These are phyloP conservation scores for Lagopus leucura DNA, from an alignment of 2,113 vertebrate genomes.

Conservation along the genomic window DNA sequence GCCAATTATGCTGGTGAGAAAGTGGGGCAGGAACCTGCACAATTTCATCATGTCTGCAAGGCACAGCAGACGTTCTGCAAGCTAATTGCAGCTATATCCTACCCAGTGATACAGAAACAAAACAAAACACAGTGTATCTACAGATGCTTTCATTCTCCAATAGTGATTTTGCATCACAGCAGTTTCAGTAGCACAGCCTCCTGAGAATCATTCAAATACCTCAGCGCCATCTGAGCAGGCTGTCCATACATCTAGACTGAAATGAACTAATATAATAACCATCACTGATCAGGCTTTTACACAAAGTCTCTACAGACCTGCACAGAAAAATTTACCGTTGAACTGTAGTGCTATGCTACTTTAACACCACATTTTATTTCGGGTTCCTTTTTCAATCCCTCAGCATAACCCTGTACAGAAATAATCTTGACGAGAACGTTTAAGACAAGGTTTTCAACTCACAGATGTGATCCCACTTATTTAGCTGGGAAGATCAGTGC, in stretches of 20 bases:
- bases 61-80: background rate
- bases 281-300: conserved; percentile 6
- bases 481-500: background rate
- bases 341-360: background rate
- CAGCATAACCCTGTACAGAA: background rate
- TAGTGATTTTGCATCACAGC: conserved; percentile 32
- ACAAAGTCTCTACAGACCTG: background rate
- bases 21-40: background rate
- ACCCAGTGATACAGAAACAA: background rate
- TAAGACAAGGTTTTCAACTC: background rate
- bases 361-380: background rate
- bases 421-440: background rate
- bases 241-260: conserved; percentile 21
- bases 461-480: background rate
- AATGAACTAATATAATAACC: background rate
- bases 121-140: background rate
- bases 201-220: background rate
- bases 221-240: background rate
- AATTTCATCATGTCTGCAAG: rapidly evolving
- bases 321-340: background rate
- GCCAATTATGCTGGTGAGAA: background rate
- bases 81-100: background rate
- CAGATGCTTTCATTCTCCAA: background rate
- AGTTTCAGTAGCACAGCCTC: conserved; percentile 26
- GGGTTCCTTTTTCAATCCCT: background rate